Evolutionary conservation across 2,797 vertebrate genomes (phyloP), one percentile per base, ranked within the genome.

Genomic region (Remorina albescens): DNA sequence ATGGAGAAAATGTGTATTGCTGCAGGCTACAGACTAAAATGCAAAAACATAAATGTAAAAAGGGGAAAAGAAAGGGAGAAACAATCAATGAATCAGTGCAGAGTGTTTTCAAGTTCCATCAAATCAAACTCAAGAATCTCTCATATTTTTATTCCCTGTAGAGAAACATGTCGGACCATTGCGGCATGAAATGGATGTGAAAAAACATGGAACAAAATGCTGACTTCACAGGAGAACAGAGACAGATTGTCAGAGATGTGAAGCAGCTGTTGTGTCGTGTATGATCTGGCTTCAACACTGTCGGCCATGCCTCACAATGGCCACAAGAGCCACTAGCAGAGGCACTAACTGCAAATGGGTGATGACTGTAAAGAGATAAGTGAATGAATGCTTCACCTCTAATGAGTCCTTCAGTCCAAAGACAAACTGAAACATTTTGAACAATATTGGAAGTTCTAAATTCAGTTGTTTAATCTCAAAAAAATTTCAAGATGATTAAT

Each of bases 41-140:
- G 6, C 18, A 57, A 21, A 34, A 34, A 59, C 28, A 58, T 39
- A 65, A 32, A 78, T 70, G 65, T 70, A 32, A 74, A 75, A 68
- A 62, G 10, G 36, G 67, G 36, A 58, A 72, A 71, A 71, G 19
- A 74, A 18, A 74, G 41, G 76, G 28, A 71, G 41, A 72, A 25
- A 63, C 11, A 56, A 72, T 77, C 47, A 62, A 37, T 61, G 54
- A 70, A 56, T 46, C 58, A 59, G n/a, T 34, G 55, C 30, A 71
- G 37, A 23, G 41, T 65, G 58, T 74, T 47, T 19, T 19, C 18
- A 59, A 67, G n/a, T 58, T 74, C 30, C n/a, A 34, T 50, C 12
- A 39, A 39, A 72, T 50, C 12, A 60, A 66, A 68, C 57, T 21
- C 16, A 54, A 47, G 30, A 55, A 51, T 49, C 53, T 61, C 3